A percentile compares a stretch with the other conserved stretches of the same genome.
Conservation (phyloP, 2,797 vertebrate species). For the Tauraco hartlaubi region DNA sequence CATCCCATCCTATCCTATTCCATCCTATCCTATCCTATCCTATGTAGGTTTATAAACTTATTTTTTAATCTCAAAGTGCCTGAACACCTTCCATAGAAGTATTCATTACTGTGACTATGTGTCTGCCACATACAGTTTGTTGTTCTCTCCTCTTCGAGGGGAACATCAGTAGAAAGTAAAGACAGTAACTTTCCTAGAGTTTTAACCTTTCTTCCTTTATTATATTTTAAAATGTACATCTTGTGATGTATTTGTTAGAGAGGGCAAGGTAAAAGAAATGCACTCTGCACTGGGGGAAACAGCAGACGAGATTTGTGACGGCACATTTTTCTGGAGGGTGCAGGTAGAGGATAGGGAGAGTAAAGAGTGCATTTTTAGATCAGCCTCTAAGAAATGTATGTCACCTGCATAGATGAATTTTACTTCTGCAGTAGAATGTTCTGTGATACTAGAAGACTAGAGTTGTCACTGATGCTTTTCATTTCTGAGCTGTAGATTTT, state of each 20-base stretch:
- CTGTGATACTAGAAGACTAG: neutral
- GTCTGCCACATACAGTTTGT: neutral
- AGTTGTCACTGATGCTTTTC: neutral
- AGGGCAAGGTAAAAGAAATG: neutral
- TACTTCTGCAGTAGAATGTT: neutral
- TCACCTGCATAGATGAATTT: neutral
- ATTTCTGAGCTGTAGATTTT: neutral
- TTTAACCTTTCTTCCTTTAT: neutral
- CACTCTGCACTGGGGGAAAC: neutral
- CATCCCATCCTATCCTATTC: neutral
- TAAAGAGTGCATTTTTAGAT: neutral
- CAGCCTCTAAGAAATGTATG: neutral
- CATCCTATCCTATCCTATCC: neutral
- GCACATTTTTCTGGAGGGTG: neutral
- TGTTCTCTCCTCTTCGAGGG: neutral
- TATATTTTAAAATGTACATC: neutral
- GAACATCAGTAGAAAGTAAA: neutral
- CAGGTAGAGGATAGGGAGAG: neutral
- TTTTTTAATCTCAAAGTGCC: neutral
- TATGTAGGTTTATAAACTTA: neutral
- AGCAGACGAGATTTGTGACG: neutral
- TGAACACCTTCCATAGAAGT: neutral
- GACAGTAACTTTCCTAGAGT: neutral
- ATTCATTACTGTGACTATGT: neutral
- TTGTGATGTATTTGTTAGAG: neutral